Evolutionary conservation across 2,797 vertebrate genomes (phyloP), one percentile per base, ranked within the genome.

Genomic region (Lepus oiostolus): DNA sequence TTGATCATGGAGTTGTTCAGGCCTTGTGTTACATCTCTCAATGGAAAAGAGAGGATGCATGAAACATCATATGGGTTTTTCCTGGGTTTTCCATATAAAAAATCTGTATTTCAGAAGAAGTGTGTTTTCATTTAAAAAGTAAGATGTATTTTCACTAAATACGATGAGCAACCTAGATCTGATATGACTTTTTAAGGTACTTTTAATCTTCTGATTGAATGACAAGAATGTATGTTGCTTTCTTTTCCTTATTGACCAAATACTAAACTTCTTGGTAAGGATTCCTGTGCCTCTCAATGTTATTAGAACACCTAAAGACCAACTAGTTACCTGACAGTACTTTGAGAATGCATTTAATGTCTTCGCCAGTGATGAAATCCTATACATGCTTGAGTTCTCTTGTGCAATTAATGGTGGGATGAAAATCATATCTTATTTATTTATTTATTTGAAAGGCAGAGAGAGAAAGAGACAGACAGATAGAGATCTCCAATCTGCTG

Each of bases 71-170:
- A 17, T 28, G 72, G 47, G 50, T 28, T 58, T 35, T 93, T 88
- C 54, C 50, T 24, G 35, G 71, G 24, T 0, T 74, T 93, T 82
- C 50, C 24, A 32, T 30, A 30, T 62, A 52, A 94, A 67, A 77
- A 85, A 47, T 32, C 62, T 16, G 10, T 65, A 63, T 50, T 7
- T 47, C 47, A 81, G 47, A 85, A 86, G 26, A 85, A 74, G 9
- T 13, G 35, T 2, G 47, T 77, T 70, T 95, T 60, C 1, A 79
- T 85, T 91, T 83, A 74, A 81, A 93, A 84, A 38, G n/a, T 50
- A 65, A 26, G 3, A 60, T 30, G 26, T 63, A 10, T 62, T 85
- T 85, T 28, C 4, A 83, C 58, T 70, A 81, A 50, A 74, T 67
- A 77, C 30, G n/a, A 42, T 65, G 9, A 94, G 2, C 24, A 68